A percentile compares a stretch with the other conserved stretches of the same genome.
phyloP scores from a whole-genome alignment of 2,888 invertebrate species.

The Drosophila peninsularis region DNA sequence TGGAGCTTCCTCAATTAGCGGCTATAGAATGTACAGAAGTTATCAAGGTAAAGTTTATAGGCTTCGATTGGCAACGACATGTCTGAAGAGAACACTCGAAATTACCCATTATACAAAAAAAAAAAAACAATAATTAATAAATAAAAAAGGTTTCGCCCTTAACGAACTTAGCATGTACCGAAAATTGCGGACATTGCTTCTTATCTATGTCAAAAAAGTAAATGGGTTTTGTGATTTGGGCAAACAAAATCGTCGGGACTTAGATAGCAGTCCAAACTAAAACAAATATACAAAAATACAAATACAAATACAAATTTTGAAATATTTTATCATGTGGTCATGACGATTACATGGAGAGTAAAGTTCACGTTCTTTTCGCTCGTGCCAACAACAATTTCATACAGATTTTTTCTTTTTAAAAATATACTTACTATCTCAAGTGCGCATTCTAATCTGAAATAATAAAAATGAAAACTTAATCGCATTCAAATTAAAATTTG shows the following conservation, averaged over 20 bases:
- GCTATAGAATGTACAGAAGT: constrained; percentile 6
- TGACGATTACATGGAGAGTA: constrained; percentile 9
- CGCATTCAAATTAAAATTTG: neutral
- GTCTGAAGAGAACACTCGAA: neutral
- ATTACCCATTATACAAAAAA: neutral
- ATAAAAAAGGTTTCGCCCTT: neutral
- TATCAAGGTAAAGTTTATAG: constrained; percentile 1
- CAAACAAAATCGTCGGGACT: constrained; percentile 8
- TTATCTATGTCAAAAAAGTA: constrained; percentile 22
- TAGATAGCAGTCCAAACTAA: constrained; percentile 17
- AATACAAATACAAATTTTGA: constrained; percentile 8
- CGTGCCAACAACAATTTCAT: constrained; percentile 10
- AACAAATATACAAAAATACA: neutral
- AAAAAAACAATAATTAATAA: neutral
- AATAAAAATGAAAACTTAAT: neutral
- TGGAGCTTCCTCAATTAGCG: neutral
- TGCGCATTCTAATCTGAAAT: constrained; percentile 3
- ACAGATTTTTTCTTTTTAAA: constrained; percentile 14
- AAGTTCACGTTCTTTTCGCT: constrained; percentile 22
- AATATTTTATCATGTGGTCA: constrained; percentile 29
- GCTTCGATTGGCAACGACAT: neutral
- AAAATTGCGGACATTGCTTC: constrained; percentile 7
- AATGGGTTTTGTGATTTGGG: constrained; percentile 8
- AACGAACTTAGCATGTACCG: neutral
- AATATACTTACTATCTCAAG: constrained; percentile 27